Evolutionary conservation across 1,140 invertebrate genomes (phyloP), one percentile per base, ranked within the genome.

Genomic region (Sycobia sp.): DNA sequence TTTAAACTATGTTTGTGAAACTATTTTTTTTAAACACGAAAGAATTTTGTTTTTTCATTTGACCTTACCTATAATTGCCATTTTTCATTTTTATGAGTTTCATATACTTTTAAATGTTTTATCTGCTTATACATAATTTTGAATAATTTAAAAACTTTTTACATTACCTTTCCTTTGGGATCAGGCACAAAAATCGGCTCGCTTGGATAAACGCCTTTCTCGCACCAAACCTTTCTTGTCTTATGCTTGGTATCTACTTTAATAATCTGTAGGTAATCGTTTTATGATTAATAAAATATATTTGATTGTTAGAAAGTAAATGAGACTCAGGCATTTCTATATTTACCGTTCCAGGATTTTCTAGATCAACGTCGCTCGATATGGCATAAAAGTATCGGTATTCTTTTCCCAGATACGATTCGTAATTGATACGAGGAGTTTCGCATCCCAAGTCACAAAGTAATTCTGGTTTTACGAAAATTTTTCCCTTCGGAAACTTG

Each of bases 311-410:
- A 49, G n/a, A 20, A 16, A 49, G 29, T 47, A 13, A 41, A 41
- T 41, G 14, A 56, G 47, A 55, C 59, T 54, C 49, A 32, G n/a
- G n/a, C n/a, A n/a, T n/a, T n/a, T n/a, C n/a, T n/a, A n/a, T 39
- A 66, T 63, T 84, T 82, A 93, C 91, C 43, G 87, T 87, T 72
- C 92, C 92, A 5, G 92, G 91, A 81, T 91, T 90, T 3, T 89
- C 85, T 3, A 86, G 79, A 75, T 94, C 92, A 2, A 94, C 91
- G 77, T 95, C 92, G 13, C 90, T 90, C 64, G 91, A 92, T 44
- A 95, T 94, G 0, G 91, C 93, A 72, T 96, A 96, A 74, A 95
- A 95, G 76, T 91, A 96, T 57, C 87, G 83, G 75, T 96, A 96
- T 8, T 84, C 80, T 65, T 82, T 86, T 69, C 91, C 91, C 56